Base-by-base conservation (phyloP, 2,113 vertebrate genomes). In the Pachycephala philippinensis region DNA sequence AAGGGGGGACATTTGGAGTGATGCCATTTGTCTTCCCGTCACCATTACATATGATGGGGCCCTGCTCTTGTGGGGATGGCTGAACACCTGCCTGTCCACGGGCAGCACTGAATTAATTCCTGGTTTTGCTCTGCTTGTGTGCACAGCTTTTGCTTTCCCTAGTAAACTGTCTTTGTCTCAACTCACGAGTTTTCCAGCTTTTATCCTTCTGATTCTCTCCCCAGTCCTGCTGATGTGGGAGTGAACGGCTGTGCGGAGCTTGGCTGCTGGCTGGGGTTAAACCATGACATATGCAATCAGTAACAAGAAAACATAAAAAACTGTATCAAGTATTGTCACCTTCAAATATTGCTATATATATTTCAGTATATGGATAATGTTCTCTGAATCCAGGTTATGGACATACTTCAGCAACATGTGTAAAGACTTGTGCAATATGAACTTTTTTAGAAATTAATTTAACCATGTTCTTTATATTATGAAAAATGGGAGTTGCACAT, bases 211-310 rank as follows among this genome's bases (percentile, higher is more conserved):
- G 0, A 40, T 45, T 75, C 6, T 47, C 45, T 47, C 61, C 39
- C 20, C 14, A 30, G 1, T 53, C 21, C 40, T 31, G 30, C 45
- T 53, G 28, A 19, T 47, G 9, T 44, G 39, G 24, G 24, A 75
- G 16, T 5, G n/a, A 35, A 63, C 0, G 0, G 11, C 13, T 31
- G 4, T 21, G 11, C 2, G 7, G 30, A 20, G 15, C 16, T 53
- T 60, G 39, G 59, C 31, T 72, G 50, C 31, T 44, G 61, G 15
- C 24, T 40, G 57, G 9, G 9, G 16, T 26, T 68, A 27, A n/a
- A 76, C 20, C 30, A 61, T 8, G 8, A 27, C 10, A 4, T 16
- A 9, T 11, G 40, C 13, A 83, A 44, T 31, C n/a, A 65, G 17
- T 42, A 64, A n/a, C 24, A 86, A 70, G n/a, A 70, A 88, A 88